phyloP scores from a whole-genome alignment of 1,140 invertebrate genomes.

The Pseudomyrmex dendroicus region DNA sequence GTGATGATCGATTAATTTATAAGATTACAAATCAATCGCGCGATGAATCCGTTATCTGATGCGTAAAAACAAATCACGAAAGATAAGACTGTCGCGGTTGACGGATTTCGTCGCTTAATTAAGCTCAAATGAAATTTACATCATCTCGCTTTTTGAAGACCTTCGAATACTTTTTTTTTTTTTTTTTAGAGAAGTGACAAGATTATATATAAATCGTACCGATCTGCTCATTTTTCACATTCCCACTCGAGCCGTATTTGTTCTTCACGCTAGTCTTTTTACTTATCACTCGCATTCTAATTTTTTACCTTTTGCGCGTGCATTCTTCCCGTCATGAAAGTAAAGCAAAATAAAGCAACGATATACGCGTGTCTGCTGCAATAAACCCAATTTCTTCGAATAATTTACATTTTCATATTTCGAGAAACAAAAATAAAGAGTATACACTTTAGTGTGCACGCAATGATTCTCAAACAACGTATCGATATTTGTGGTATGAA shows the following conservation, averaged over 20 bases:
- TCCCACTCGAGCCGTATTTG: constrained; percentile 23
- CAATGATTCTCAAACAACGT: not conserved
- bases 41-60: constrained; percentile 11
- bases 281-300: not conserved
- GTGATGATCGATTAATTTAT: constrained; percentile 27
- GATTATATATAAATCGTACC: not conserved
- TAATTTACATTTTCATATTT: too few species aligned
- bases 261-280: not conserved
- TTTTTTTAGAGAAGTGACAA: not conserved
- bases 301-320: not conserved
- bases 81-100: constrained; percentile 33
- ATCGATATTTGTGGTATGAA: not conserved
- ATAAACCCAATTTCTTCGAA: too few species aligned
- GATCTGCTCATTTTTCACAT: constrained; percentile 17
- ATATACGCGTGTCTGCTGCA: too few species aligned
- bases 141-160: not conserved
- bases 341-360: not conserved
- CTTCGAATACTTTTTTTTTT: constrained; percentile 7
- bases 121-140: constrained; percentile 22
- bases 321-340: not conserved
- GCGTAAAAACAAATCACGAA: not conserved
- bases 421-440: too few species aligned
- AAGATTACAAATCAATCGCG: not conserved
- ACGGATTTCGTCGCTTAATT: constrained; percentile 11
- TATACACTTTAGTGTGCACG: not conserved